Conservation (phyloP, 2,888 invertebrate species). For the Agrochola macilenta region DNA sequence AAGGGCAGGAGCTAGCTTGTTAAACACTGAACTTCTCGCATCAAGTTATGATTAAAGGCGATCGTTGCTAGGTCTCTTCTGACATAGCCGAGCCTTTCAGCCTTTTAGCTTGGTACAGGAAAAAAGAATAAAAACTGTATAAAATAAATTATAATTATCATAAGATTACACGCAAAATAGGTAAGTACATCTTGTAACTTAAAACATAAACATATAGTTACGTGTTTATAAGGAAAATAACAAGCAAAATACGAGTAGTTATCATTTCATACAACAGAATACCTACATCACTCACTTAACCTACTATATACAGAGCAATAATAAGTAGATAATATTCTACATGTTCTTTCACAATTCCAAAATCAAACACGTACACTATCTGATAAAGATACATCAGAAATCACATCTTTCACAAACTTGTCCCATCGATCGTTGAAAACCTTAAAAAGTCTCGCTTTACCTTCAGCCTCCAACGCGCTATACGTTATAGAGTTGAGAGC, state of each 20-base stretch:
- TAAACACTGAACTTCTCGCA: background rate
- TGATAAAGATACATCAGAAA: slow-evolving; percentile 46
- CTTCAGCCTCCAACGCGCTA: slow-evolving; percentile 87
- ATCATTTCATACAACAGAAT: background rate
- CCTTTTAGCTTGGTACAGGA: background rate
- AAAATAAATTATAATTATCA: background rate
- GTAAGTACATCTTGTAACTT: background rate
- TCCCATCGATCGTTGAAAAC: slow-evolving; percentile 80
- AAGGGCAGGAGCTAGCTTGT: background rate
- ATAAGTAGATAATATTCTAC: background rate
- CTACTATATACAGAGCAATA: background rate
- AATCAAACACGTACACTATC: background rate
- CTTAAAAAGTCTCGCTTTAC: slow-evolving; percentile 71
- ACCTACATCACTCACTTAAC: background rate
- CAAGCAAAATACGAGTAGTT: background rate
- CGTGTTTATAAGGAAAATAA: background rate
- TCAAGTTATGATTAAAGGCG: background rate
- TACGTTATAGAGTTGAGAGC: slow-evolving; percentile 94
- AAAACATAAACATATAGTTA: background rate
- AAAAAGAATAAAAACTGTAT: background rate
- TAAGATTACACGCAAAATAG: background rate
- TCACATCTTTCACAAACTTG: slow-evolving; percentile 76
- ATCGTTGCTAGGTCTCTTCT: background rate
- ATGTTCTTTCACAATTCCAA: background rate
- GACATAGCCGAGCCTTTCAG: background rate